Evolutionary conservation across 2,113 vertebrate genomes (phyloP).

Genomic region (Arothron firmamentum): DNA sequence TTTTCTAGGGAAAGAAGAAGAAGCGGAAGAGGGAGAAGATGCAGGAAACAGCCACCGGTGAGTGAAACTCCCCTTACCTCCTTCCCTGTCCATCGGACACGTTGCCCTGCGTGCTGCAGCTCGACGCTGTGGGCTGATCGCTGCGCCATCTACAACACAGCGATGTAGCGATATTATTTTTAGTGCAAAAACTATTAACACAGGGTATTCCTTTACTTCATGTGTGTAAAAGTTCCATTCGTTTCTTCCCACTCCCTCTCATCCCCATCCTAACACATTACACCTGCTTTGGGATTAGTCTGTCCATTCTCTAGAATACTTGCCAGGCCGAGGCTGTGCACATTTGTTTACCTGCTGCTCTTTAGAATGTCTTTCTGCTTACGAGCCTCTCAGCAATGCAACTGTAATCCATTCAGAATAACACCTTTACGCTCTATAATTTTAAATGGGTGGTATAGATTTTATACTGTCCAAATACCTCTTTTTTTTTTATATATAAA

Average conservation of each 20-base stretch:
- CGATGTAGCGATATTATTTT: neutral
- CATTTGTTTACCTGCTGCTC: slow-evolving; percentile 61
- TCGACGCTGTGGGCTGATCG: too few relatives aligned
- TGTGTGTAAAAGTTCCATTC: slow-evolving; percentile 24
- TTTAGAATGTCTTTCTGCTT: slow-evolving; percentile 60
- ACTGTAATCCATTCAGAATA: slow-evolving; percentile 62
- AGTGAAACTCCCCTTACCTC: slow-evolving; percentile 16
- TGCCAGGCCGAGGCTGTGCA: slow-evolving; percentile 58
- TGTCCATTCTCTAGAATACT: slow-evolving; percentile 63
- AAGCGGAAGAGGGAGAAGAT: slow-evolving; percentile 99
- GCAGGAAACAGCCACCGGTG: slow-evolving; percentile 94
- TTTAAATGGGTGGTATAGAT: slow-evolving; percentile 29
- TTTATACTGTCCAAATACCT: slow-evolving; percentile 29
- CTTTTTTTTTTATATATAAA: slow-evolving; percentile 75
- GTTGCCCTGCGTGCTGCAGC: too few relatives aligned
- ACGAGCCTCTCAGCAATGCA: slow-evolving; percentile 40
- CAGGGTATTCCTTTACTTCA: neutral
- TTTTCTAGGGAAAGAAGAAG: slow-evolving; percentile 98
- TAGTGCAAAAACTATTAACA: neutral
- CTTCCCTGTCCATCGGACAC: too few relatives aligned
- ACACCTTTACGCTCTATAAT: slow-evolving; percentile 42
- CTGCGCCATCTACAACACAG: too few relatives aligned
- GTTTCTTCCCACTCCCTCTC: slow-evolving; percentile 28
- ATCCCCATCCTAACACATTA: slow-evolving; percentile 49
- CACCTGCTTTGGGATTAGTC: slow-evolving; percentile 80